phyloP scores from a whole-genome alignment of 2,888 invertebrate genomes.

The Macrosiphum euphorbiae region DNA sequence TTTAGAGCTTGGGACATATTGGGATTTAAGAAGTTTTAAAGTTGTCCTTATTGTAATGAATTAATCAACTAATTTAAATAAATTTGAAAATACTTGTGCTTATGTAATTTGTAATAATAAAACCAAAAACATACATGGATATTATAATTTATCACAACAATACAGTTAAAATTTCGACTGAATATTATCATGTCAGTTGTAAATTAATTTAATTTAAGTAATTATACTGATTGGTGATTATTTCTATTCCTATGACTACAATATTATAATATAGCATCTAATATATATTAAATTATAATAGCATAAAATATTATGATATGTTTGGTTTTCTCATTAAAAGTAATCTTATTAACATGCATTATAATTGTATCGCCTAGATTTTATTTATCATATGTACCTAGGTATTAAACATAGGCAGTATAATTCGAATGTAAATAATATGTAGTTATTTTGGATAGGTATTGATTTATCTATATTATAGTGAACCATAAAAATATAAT shows the following conservation, averaged over 20 bases:
- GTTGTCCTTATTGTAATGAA: too few relatives aligned
- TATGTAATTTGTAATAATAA: neutral
- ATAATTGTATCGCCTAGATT: neutral
- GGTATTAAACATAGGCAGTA: neutral
- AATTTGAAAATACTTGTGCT: neutral
- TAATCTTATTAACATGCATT: neutral
- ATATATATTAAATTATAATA: too few relatives aligned
- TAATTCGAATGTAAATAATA: neutral
- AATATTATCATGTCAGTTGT: neutral
- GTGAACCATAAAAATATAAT: neutral
- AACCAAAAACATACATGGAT: too few relatives aligned
- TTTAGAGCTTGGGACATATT: too few relatives aligned
- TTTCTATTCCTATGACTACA: too few relatives aligned
- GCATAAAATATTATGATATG: too few relatives aligned
- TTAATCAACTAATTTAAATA: neutral
- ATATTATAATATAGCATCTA: too few relatives aligned
- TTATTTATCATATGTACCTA: neutral
- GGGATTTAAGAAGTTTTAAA: too few relatives aligned
- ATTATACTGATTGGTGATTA: too few relatives aligned
- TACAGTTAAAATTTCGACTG: neutral
- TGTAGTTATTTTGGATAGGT: neutral
- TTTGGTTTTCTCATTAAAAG: neutral
- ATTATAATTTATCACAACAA: too few relatives aligned
- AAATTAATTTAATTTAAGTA: neutral
- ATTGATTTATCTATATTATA: neutral